Base-by-base conservation (phyloP, 2,888 invertebrate species). In the Axea sp. region DNA sequence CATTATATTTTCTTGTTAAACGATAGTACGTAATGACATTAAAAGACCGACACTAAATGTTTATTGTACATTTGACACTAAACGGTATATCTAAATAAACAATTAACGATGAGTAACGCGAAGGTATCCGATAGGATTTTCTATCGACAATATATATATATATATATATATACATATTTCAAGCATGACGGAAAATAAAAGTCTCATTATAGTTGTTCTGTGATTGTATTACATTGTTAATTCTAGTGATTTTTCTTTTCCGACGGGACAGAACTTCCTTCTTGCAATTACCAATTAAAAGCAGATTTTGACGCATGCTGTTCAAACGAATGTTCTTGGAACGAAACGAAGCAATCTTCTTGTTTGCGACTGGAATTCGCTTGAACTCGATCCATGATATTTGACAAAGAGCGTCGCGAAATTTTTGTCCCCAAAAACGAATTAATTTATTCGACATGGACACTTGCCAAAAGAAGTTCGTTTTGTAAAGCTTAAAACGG, bases 381-480 rank as follows among this genome's bases (percentile, higher is more conserved):
- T 19, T 2, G 3, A 12, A 11, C 6, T 24, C 19, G 26, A 28
- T 3, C 17, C 45, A n/a, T 45, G 9, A 30, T 15, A 45, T 17
- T 45, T 12, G 17, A 15, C 12, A 5, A 14, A 14, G 6, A 43
- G 11, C 11, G 12, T 15, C 9, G 3, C 3, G 43, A 17, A 39
- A 49, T 35, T 59, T 35, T 59, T 59, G 45, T 59, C 45, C 17
- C 30, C 15, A n/a, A 31, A 47, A 49, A 39, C 3, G 17, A 47
- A 62, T 62, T 22, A 24, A 39, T 49, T 59, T 33, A 15, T 43
- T 60, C 37, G 47, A 33, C 31, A 33, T 64, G 51, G 43, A 64
- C 30, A 53, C 11, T 51, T 53, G 53, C 64, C 64, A 53, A 64
- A 64, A 53, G 51, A 43, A 64, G 45, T 64, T 53, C 41, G 35